A percentile compares a stretch with the other conserved stretches of the same genome.
phyloP scores from a whole-genome alignment of 30 jellyfish, hydroid and myxozoan species.

The Rhopilema esculentum region DNA sequence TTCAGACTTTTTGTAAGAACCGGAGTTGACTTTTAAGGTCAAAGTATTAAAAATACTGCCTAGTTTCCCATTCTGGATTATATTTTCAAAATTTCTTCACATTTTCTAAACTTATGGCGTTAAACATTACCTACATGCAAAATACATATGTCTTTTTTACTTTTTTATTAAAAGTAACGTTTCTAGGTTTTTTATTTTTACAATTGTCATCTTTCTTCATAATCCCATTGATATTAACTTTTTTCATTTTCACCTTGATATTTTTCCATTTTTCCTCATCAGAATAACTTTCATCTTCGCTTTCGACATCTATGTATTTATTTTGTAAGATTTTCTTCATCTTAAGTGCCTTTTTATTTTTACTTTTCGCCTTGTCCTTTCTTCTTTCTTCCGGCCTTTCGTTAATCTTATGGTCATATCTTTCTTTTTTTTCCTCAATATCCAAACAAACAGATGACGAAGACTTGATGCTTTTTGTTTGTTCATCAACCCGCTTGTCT shows the following conservation, averaged over 20 bases:
- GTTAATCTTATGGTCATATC: background rate
- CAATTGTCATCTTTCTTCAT: background rate
- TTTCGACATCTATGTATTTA: background rate
- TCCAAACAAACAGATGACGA: background rate
- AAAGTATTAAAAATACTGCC: no score
- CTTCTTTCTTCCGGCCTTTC: background rate
- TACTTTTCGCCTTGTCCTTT: background rate
- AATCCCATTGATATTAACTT: conserved; percentile 18
- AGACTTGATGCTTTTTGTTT: background rate
- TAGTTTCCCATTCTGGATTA: no score
- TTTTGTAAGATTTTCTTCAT: conserved; percentile 3
- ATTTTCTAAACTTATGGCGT: no score
- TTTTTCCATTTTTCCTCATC: conserved; percentile 22
- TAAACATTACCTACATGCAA: no score
- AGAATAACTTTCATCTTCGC: conserved; percentile 37
- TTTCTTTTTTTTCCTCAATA: background rate
- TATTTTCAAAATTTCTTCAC: no score
- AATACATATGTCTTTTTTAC: conserved; percentile 33
- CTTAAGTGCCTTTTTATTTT: background rate
- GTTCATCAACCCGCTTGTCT: background rate
- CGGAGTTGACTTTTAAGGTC: no score
- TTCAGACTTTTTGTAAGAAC: no score
- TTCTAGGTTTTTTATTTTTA: background rate
- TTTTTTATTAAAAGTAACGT: conserved; percentile 32
- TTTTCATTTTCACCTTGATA: conserved; percentile 23